A percentile compares a stretch with the other conserved stretches of the same genome.
These are phyloP conservation scores for Chalcis sispes DNA, from an alignment of 2,888 invertebrate genomes.

Conservation along the genomic window DNA sequence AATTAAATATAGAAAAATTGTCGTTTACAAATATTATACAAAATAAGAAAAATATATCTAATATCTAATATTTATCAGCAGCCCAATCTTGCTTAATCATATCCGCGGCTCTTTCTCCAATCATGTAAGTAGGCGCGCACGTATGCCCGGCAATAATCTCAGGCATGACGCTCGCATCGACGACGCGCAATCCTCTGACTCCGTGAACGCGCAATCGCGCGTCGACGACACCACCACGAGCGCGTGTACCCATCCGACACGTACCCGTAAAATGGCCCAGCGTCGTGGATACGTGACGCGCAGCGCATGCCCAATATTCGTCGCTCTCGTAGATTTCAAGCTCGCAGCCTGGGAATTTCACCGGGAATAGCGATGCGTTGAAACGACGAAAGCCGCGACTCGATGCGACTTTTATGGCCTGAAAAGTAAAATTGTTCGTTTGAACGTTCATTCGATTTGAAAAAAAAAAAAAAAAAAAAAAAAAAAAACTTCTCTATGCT, in stretches of 20 bases:
- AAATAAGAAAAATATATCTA: no score
- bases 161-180: conserved; percentile 80
- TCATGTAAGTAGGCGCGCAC: conserved; percentile 79
- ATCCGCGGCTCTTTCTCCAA: conserved; percentile 80
- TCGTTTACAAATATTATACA: no score
- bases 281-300: conserved; percentile 83
- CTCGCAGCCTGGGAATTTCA: conserved; percentile 84
- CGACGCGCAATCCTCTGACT: conserved; percentile 78
- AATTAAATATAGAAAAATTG: no score
- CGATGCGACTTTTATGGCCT: conserved; percentile 80
- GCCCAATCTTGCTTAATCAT: conserved; percentile 76
- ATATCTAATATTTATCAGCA: no score
- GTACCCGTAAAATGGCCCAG: conserved; percentile 79
- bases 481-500: no score
- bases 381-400: conserved; percentile 78
- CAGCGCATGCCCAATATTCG: conserved; percentile 85
- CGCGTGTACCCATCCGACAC: conserved; percentile 77
- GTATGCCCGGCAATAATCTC: conserved; percentile 79
- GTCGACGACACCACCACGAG: conserved; percentile 77
- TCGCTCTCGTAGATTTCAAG: conserved; percentile 80
- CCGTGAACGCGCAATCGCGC: conserved; percentile 75
- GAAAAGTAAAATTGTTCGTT: conserved; percentile 62
- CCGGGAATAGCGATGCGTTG: conserved; percentile 77
- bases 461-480: no score
- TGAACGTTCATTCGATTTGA: no score